Conservation (phyloP, 2,888 invertebrate species). For the Lasioglossum marginatum region DNA sequence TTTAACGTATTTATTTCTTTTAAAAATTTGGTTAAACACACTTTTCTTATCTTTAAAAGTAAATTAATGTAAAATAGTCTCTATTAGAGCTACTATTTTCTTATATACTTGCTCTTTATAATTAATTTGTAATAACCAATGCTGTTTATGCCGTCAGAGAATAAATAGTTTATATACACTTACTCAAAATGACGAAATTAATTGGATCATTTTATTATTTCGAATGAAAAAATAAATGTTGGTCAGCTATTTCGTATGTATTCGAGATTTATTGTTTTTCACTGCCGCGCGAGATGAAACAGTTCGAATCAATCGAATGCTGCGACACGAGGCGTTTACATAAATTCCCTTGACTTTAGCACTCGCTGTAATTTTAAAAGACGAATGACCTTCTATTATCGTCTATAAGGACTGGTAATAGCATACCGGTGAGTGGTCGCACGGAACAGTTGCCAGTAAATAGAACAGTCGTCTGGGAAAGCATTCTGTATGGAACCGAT, state of each 20-base stretch:
- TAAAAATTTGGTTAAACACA: too few species aligned
- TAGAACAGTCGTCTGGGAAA: neutral
- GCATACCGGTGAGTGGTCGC: neutral
- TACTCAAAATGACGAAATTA: neutral
- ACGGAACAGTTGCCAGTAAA: conserved; percentile 1
- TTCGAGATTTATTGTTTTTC: neutral
- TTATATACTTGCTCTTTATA: too few species aligned
- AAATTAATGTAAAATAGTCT: too few species aligned
- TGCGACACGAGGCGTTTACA: neutral
- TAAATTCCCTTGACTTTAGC: conserved; percentile 1
- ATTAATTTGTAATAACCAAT: neutral
- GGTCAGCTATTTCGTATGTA: neutral
- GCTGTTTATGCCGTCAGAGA: neutral
- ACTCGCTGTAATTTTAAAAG: neutral
- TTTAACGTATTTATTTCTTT: too few species aligned
- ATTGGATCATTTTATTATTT: neutral
- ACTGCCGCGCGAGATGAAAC: neutral
- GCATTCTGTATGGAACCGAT: conserved; percentile 23
- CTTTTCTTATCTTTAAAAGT: too few species aligned
- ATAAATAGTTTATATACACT: neutral
- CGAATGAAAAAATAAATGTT: neutral
- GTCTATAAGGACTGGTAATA: neutral
- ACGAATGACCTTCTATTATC: neutral
- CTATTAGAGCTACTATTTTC: too few species aligned
- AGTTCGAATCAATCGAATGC: neutral